Percentiles rank a stretch among this genome's conserved stretches.
Conservation (phyloP, 1,140 invertebrate species). For the Sitodiplosis mosellana region DNA sequence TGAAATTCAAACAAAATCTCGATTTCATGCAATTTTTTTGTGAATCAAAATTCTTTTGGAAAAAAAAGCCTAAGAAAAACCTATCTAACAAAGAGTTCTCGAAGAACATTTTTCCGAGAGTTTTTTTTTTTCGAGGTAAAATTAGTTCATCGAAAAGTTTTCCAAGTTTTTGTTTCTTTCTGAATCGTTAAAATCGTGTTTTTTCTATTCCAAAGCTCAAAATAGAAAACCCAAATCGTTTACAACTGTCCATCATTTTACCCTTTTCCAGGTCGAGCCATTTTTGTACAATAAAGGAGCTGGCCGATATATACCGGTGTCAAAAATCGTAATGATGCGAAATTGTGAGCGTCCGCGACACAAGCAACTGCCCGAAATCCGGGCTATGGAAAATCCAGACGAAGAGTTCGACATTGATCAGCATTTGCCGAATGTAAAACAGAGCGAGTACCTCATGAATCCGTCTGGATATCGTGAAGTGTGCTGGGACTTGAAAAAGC, state of each 20-base stretch:
- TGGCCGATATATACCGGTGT: slow-evolving; percentile 74
- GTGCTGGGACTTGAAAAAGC: slow-evolving; percentile 82
- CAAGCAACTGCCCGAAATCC: slow-evolving; percentile 55
- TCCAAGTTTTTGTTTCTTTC: too few relatives aligned
- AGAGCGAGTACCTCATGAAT: slow-evolving; percentile 34
- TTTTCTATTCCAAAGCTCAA: too few relatives aligned
- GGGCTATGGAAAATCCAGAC: slow-evolving; percentile 59
- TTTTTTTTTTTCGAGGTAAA: too few relatives aligned
- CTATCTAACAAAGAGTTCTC: background rate
- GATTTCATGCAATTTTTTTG: too few relatives aligned
- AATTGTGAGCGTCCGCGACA: slow-evolving; percentile 70
- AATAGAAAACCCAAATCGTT: too few relatives aligned
- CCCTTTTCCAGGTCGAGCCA: slow-evolving; percentile 40
- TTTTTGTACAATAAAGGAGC: slow-evolving; percentile 87
- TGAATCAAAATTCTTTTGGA: too few relatives aligned
- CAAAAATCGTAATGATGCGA: slow-evolving; percentile 65
- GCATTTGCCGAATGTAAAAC: slow-evolving; percentile 37
- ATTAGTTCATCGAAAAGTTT: too few relatives aligned
- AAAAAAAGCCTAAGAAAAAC: background rate
- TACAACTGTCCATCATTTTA: too few relatives aligned
- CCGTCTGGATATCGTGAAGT: slow-evolving; percentile 53
- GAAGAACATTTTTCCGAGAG: background rate
- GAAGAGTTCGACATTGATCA: slow-evolving; percentile 66
- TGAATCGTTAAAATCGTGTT: too few relatives aligned
- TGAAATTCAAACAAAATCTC: slow-evolving; percentile 1